Evolutionary conservation across 2,888 invertebrate genomes (phyloP), one percentile per base, ranked within the genome.

Genomic region (Lepeophtheirus nordmannii): DNA sequence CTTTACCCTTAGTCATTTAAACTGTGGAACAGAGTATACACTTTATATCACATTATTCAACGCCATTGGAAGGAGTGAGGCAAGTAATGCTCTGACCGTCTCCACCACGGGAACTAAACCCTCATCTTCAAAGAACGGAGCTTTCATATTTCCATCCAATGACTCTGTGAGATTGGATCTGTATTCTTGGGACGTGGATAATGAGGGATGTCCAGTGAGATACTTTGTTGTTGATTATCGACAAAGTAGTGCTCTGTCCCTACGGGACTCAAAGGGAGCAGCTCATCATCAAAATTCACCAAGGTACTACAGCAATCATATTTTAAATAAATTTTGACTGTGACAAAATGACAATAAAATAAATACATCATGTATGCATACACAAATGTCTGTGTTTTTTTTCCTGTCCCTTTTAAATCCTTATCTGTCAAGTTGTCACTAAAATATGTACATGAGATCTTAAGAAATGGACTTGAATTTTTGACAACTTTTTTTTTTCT

Each of bases 211-310:
- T 56, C 63, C 63, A 1, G 56, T 63, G 1, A 17, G 38, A 30
- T 63, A 63, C 63, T 63, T 63, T 22, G 38, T 63, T 22, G 63
- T 63, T 11, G 38, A 38, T 23, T 63, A 63, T 53, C n/a, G 56
- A 22, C 22, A 53, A 22, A 46, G 53, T 17, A 46, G 53, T 46
- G 53, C 53, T n/a, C 53, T 46, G 1, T 46, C 14, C 17, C 53
- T 46, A 14, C 14, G 8, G 17, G 53, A 46, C 8, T 14, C n/a
- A 3, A 46, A 46, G 53, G n/a, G n/a, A 30, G 53, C 5, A 46
- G 5, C 53, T 14, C 53, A 46, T 46, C 53, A 46, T 46, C 53
- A 46, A 46, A 46, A 46, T 17, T 46, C 53, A 46, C 53, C 53
- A 14, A 46, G 53, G 53, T 46, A 46, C 7, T 30, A 30, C 30